Base-by-base conservation (phyloP, 2,888 invertebrate species). In the Yponomeuta evonymella region DNA sequence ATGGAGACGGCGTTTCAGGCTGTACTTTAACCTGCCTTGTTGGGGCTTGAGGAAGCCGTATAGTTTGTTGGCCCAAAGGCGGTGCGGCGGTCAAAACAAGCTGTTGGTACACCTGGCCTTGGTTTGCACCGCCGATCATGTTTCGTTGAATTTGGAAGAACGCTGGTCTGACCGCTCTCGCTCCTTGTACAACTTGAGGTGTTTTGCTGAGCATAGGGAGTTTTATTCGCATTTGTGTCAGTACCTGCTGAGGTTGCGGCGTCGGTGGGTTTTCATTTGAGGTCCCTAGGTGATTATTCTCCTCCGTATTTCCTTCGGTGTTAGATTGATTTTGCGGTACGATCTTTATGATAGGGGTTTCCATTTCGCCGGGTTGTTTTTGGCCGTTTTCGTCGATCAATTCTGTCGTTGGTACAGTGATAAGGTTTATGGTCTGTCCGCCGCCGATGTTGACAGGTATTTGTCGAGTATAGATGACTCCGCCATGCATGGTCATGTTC, bases 381-480 rank as follows among this genome's bases (percentile, higher is more conserved):
- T 88, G 87, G 70, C 78, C 80, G 1, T 84, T 76, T 36, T 93
- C 93, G 48, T 92, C 90, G 1, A 87, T 77, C 2, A 89, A 76
- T 71, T 93, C 93, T 4, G 91, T 88, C 73, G 86, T 92, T 2
- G 93, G 93, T 15, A 93, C 88, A 62, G 93, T 92, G 75, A 94
- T 93, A 72, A 94, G 81, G 80, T 94, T 94, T 67, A 94, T 94
- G 1, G 94, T 93, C 83, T 94, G 94, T 64, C 93, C 87, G 66
- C 92, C 86, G 29, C 90, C 88, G 66, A 93, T 83, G 78, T 94
- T 94, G 0, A 95, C 95, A 1, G 95, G 95, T 77, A 95, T 94
- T 86, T 95, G 95, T 74, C 95, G 93, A 70, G 95, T 94, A 79
- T 95, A 95, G 76, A 95, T 95, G 0, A 95, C 95, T 70, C 95